Evolutionary conservation across 1,140 invertebrate species (phyloP).

Genomic region (Drosophila pallidifrons): DNA sequence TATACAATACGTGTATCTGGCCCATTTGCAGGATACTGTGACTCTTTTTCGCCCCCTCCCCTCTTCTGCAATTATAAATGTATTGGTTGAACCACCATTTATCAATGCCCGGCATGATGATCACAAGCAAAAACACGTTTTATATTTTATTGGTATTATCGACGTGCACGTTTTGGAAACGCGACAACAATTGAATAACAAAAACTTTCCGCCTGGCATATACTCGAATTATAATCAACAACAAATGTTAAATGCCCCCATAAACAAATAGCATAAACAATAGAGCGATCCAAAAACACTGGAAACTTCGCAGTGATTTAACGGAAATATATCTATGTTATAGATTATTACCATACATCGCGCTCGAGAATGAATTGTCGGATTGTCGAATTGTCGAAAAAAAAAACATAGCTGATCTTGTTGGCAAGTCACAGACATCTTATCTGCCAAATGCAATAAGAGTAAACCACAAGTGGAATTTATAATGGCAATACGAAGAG

Average conservation of each 20-base stretch:
- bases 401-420: conserved; percentile 6
- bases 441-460: conserved; percentile 76
- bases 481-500: conserved; percentile 73
- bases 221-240: conserved; percentile 50
- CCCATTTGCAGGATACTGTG: conserved; percentile 19
- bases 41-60: background rate
- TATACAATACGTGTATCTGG: background rate
- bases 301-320: conserved; percentile 26
- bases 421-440: conserved; percentile 35
- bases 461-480: conserved; percentile 61
- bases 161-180: conserved; percentile 66
- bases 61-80: conserved; percentile 21
- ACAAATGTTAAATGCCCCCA: conserved; percentile 6
- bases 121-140: conserved; percentile 67
- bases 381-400: conserved; percentile 3
- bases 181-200: conserved; percentile 52
- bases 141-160: conserved; percentile 47
- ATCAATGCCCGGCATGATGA: conserved; percentile 54
- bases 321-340: conserved; percentile 28
- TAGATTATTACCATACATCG: background rate
- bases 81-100: conserved; percentile 41
- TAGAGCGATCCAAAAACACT: conserved; percentile 10
- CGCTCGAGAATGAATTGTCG: background rate
- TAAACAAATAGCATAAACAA: conserved; percentile 32
- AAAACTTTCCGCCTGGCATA: conserved; percentile 67